Evolutionary conservation across 2,888 invertebrate species (phyloP).

Genomic region (Acleris holmiana): DNA sequence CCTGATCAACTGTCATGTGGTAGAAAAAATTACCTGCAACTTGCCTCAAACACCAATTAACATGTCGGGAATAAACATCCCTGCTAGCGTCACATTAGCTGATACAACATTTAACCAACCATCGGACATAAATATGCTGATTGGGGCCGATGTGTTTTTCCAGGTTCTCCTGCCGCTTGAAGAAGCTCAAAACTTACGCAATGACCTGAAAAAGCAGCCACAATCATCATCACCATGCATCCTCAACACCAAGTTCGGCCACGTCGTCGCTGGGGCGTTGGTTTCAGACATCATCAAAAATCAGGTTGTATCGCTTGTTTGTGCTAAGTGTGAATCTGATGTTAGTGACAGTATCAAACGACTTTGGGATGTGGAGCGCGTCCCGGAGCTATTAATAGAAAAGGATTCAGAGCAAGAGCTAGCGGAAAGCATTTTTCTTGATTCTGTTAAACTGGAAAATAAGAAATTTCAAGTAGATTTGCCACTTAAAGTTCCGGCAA

Average conservation of each 20-base stretch:
- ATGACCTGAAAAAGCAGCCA: background rate
- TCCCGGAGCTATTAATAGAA: conserved; percentile 8
- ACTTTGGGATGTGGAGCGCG: conserved; percentile 17
- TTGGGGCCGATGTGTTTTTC: conserved; percentile 40
- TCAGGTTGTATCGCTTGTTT: conserved; percentile 2
- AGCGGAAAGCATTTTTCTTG: conserved; percentile 26
- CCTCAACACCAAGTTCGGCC: conserved; percentile 33
- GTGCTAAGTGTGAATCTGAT: conserved; percentile 21
- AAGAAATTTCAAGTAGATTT: conserved; percentile 22
- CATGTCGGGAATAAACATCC: conserved; percentile 20
- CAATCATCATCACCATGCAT: background rate
- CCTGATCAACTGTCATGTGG: conserved; percentile 31
- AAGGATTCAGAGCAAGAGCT: conserved; percentile 7
- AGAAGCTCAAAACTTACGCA: background rate
- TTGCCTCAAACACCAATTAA: conserved; percentile 38
- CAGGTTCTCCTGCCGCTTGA: conserved; percentile 38
- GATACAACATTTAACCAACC: conserved; percentile 36
- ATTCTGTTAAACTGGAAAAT: conserved; percentile 13
- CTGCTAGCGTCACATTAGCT: conserved; percentile 30
- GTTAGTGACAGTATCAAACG: conserved; percentile 15
- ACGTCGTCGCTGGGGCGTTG: conserved; percentile 32
- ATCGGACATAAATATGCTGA: conserved; percentile 32
- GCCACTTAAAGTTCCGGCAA: conserved; percentile 16
- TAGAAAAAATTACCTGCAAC: conserved; percentile 39
- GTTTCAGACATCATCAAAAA: background rate